Conservation (phyloP, 2,113 vertebrate species). For the Eleginops maclovinus region DNA sequence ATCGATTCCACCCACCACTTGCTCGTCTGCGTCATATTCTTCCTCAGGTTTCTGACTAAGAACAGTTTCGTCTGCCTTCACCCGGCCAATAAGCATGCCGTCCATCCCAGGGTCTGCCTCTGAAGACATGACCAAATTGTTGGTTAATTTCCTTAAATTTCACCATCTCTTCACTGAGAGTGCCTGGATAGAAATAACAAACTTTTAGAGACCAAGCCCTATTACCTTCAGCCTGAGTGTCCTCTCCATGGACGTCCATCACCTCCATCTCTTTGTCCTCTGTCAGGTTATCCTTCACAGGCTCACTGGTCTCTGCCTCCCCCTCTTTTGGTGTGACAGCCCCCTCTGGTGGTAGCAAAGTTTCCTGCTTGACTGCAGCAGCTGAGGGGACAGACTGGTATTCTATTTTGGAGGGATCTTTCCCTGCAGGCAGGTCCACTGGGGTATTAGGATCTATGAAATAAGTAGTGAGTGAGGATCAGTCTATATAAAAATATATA, state of each 20-base stretch:
- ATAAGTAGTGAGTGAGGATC: background rate
- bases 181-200: background rate
- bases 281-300: slow-evolving; percentile 36
- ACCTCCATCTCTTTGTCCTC: slow-evolving; percentile 52
- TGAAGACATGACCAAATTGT: background rate
- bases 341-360: slow-evolving; percentile 37
- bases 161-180: background rate
- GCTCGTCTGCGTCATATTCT: slow-evolving; percentile 65
- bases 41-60: slow-evolving; percentile 45
- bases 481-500: background rate
- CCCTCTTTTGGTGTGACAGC: slow-evolving; percentile 7
- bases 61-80: slow-evolving; percentile 36
- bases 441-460: slow-evolving; percentile 6
- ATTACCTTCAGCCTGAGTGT: slow-evolving; percentile 54
- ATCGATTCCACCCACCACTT: slow-evolving; percentile 42
- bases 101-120: slow-evolving; percentile 61
- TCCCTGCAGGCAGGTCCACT: slow-evolving; percentile 2
- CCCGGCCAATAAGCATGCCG: slow-evolving; percentile 54
- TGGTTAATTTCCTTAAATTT: background rate
- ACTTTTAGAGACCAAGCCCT: background rate
- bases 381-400: slow-evolving; percentile 20
- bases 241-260: slow-evolving; percentile 66
- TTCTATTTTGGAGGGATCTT: slow-evolving; percentile 34
- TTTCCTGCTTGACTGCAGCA: slow-evolving; percentile 28
- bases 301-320: slow-evolving; percentile 32